Percentiles rank a stretch among this genome's conserved stretches.
Conservation (phyloP, 2,888 invertebrate species). For the Dichetophora obliterata region DNA sequence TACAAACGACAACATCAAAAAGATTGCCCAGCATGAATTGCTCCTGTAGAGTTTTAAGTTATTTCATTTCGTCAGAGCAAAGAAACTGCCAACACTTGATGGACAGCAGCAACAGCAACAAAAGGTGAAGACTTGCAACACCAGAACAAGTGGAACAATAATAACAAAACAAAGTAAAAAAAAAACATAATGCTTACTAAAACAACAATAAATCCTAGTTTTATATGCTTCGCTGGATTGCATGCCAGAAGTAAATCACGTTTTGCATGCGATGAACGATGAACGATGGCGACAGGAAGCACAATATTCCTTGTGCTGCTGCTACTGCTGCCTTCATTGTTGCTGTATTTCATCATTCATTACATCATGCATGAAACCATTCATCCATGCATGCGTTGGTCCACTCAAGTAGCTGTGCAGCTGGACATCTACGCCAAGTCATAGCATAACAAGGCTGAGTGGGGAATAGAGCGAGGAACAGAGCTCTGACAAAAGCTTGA, state of each 20-base stretch:
- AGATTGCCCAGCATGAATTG: too few species aligned
- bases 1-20: neutral
- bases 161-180: neutral
- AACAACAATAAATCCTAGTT: neutral
- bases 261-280: conserved; percentile 29
- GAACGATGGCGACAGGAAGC: conserved; percentile 18
- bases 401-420: neutral
- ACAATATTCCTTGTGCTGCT: too few species aligned
- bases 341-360: conserved; percentile 6
- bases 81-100: neutral
- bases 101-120: neutral
- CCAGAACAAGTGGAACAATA: neutral
- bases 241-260: conserved; percentile 35
- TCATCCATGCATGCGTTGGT: conserved; percentile 8
- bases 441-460: neutral
- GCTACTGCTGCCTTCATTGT: too few species aligned
- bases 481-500: neutral
- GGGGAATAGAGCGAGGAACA: neutral
- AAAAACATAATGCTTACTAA: neutral
- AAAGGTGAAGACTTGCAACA: conserved; percentile 7
- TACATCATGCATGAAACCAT: conserved; percentile 14
- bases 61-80: too few species aligned
- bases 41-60: too few species aligned
- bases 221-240: conserved; percentile 25
- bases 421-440: neutral